Evolutionary conservation across 2,888 invertebrate genomes (phyloP), one percentile per base, ranked within the genome.

Genomic region (Capitulum mitella): DNA sequence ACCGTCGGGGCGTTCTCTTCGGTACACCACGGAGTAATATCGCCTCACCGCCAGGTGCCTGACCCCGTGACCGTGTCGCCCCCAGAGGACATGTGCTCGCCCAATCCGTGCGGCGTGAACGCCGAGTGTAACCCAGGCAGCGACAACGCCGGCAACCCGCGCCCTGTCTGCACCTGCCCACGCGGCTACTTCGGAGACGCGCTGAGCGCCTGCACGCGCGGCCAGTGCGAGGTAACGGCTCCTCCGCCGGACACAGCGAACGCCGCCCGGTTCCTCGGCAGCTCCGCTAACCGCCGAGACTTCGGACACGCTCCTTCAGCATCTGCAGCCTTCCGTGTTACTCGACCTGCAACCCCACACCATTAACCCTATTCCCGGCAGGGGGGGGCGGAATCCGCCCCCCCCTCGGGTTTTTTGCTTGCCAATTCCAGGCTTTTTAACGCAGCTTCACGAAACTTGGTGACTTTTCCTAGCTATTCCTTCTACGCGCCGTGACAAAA

Each of bases 151-250:
- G 92, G 93, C 74, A 90, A 90, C 79, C 93, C 94, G 83, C 89
- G 94, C 10, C 94, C 94, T 12, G 94, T 95, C 75, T 95, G 94
- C 85, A 93, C 93, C 19, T 94, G 94, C 84, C 90, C 91, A 26
- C 86, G 90, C 6, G 93, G 93, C 75, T 92, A 92, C 85, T 89
- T 92, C 32, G 94, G 94, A 48, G 92, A 94, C 84, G 92, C 93
- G 2, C 87, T 94, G 54, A 87, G 88, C 12, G 87, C 89, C 82
- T 95, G 95, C 84, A 89, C 87, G 46, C 86, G 92, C 86, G 95
- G 94, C 81, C 93, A 95, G 86, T 95, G 94, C 83, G 88, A 91
- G 81, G 87, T 89, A 80, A 93, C 94, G 58, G 26, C n/a, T 29
- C 16, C 8, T 26, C 12, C 12, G 5, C 3, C 16, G 22, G 5